These are phyloP conservation scores for Drepanosiphum platanoidis DNA, from an alignment of 2,888 invertebrate genomes.

Conservation along the genomic window DNA sequence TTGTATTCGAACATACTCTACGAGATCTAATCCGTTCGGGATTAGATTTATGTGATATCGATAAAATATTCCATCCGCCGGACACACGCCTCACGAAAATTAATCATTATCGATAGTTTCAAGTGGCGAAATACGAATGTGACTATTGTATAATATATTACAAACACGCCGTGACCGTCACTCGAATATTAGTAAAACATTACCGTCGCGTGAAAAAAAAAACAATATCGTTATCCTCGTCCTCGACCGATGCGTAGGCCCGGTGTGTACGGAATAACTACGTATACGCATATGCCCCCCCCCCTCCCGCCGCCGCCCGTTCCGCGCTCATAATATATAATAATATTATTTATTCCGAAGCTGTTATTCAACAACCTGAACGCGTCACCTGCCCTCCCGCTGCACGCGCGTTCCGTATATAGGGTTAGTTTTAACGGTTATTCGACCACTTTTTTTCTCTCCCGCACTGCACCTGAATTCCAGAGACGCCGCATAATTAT, in stretches of 20 bases:
- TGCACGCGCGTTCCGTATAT: constrained; percentile 3
- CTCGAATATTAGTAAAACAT: not conserved
- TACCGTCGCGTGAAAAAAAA: not conserved
- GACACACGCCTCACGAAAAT: no score
- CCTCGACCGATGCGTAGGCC: not conserved
- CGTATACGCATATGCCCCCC: not conserved
- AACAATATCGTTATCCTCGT: not conserved
- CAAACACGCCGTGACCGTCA: no score
- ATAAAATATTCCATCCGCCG: no score
- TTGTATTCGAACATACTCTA: no score
- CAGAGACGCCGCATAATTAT: not conserved
- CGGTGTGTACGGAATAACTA: no score
- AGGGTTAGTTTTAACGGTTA: constrained; percentile 51
- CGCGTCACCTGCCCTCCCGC: constrained; percentile 31
- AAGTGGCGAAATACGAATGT: no score
- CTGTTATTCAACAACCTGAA: constrained; percentile 21
- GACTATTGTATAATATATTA: no score
- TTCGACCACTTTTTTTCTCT: constrained; percentile 1
- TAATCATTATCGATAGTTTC: no score
- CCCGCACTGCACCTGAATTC: constrained; percentile 15
- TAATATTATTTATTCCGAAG: constrained; percentile 24
- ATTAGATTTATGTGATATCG: no score
- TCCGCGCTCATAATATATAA: not conserved
- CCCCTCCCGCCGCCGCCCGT: no score
- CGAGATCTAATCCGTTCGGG: no score